phyloP scores from a whole-genome alignment of 2,113 vertebrate genomes.

The Cryptomyrus ogoouensis region DNA sequence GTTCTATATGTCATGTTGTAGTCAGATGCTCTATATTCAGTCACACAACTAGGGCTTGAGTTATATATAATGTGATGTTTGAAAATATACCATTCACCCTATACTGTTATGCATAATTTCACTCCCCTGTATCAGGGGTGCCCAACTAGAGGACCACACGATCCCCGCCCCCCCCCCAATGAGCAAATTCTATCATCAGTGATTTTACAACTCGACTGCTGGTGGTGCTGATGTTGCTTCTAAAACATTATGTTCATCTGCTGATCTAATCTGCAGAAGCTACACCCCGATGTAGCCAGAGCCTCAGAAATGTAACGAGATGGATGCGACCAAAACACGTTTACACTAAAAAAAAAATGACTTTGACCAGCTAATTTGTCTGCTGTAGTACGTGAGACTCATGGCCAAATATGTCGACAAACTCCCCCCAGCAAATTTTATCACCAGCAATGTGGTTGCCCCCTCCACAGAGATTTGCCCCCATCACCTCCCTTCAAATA shows the following conservation, averaged over 20 bases:
- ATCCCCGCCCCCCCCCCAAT: background rate
- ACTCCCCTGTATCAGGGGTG: background rate
- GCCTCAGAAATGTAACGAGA: background rate
- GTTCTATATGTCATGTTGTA: background rate
- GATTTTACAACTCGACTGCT: background rate
- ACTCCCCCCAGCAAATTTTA: background rate
- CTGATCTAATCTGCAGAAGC: background rate
- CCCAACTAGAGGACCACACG: background rate
- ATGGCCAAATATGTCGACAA: background rate
- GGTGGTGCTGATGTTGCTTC: background rate
- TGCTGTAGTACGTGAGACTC: background rate
- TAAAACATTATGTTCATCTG: background rate
- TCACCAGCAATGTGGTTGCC: no score
- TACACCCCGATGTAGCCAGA: background rate
- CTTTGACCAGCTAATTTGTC: background rate
- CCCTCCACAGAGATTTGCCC: background rate
- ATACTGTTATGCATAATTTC: background rate
- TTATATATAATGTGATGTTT: background rate
- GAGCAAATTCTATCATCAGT: background rate
- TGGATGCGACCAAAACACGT: background rate
- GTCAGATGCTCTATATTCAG: background rate
- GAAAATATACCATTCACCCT: background rate
- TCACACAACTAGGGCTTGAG: background rate
- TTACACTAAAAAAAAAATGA: background rate
- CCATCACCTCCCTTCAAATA: background rate